A percentile compares a stretch with the other conserved stretches of the same genome.
These are phyloP conservation scores for Cloeon dipterum DNA, from an alignment of 2,888 invertebrate species.

Conservation along the genomic window DNA sequence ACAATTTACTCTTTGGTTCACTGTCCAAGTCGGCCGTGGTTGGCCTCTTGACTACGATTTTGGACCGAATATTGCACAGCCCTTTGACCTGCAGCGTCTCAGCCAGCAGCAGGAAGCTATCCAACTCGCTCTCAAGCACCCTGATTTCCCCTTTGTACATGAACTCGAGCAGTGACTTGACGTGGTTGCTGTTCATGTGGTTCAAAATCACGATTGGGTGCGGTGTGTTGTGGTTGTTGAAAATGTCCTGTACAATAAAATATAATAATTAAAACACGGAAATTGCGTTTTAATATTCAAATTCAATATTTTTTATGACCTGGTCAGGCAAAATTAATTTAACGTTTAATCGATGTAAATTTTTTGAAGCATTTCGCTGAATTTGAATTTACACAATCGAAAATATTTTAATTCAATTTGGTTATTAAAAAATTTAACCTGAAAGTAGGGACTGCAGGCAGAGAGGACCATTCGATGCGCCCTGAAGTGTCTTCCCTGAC, in stretches of 20 bases:
- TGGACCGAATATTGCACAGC: slow-evolving; percentile 16
- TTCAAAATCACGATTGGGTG: slow-evolving; percentile 23
- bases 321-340: too few relatives aligned
- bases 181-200: slow-evolving; percentile 18
- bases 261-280: neutral
- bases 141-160: slow-evolving; percentile 27
- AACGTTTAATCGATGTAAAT: too few relatives aligned
- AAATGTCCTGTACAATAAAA: slow-evolving; percentile 17
- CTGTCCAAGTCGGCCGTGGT: slow-evolving; percentile 15
- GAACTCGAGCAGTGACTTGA: slow-evolving; percentile 22
- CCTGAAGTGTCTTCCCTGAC: slow-evolving; percentile 22
- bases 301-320: too few relatives aligned
- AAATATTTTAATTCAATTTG: too few relatives aligned
- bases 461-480: slow-evolving; percentile 26
- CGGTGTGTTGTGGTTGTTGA: slow-evolving; percentile 17
- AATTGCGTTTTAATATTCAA: neutral
- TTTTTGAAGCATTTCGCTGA: too few relatives aligned
- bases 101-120: slow-evolving; percentile 19
- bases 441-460: slow-evolving; percentile 24
- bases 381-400: too few relatives aligned
- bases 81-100: slow-evolving; percentile 24
- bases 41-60: slow-evolving; percentile 14
- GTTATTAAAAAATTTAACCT: slow-evolving; percentile 15
- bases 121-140: slow-evolving; percentile 20
- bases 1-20: slow-evolving; percentile 10